Evolutionary conservation across 2,113 vertebrate genomes (phyloP), one percentile per base, ranked within the genome.

Genomic region (Poicephalus meyeri): DNA sequence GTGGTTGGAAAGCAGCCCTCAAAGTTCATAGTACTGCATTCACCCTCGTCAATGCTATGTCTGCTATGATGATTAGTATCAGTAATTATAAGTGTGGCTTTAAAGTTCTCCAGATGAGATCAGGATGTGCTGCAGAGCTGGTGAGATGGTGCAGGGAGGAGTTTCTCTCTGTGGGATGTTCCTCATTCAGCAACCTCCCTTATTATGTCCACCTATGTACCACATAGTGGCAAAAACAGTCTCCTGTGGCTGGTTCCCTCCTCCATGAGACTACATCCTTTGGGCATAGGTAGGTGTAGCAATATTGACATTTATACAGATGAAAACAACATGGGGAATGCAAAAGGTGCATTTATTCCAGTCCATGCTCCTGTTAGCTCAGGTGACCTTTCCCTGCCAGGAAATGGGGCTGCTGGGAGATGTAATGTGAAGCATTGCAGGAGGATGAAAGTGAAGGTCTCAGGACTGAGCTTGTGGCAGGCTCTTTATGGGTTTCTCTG

Each of bases 241-340:
- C 47, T 60, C 15, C 23, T 2, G 13, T 13, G 58, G 10, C 74
- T 76, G 86, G 56, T 13, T 53, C 5, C 16, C 26, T 29, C 33
- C 9, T 74, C 21, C 21, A 1, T 20, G 46, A 44, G 56, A 4
- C 12, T 6, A 1, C 19, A 31, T 23, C 29, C 47, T 46, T 16
- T 6, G 35, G 52, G 71, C 29, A 35, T 0, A 2, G 46, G 15
- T 9, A 24, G 42, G 21, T 24, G 42, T 10, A 24, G 41, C 11
- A 3, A 1, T 6, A 16, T 2, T 17, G 31, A 18, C 18, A 9
- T 29, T 64, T 26, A 7, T 0, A 5, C 0, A 4, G 53, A 14
- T 46, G 63, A 63, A 56, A 72, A 61, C 69, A 24, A 8, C 7
- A 4, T 1, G 14, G 29, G 46, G 49, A 70, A 13, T n/a, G 9